Conservation (phyloP, 2,797 vertebrate species). For the Gymnopithys bicolor region DNA sequence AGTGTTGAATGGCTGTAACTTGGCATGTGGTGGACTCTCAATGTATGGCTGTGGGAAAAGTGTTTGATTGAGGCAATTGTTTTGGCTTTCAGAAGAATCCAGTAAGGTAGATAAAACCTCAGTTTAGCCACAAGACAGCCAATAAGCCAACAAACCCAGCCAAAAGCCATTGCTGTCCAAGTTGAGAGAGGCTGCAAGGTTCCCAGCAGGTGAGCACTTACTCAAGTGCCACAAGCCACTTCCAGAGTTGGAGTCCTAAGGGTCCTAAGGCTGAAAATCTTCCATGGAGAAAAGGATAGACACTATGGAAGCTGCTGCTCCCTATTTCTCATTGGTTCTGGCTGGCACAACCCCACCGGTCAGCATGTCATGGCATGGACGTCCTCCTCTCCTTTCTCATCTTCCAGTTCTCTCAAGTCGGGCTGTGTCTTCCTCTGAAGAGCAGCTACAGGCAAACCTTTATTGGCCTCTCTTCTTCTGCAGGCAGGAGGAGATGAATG, state of each 20-base stretch:
- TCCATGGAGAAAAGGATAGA: neutral
- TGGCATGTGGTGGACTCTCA: neutral
- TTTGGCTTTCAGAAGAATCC: neutral
- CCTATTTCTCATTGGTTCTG: neutral
- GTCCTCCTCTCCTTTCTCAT: neutral
- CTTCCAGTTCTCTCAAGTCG: neutral
- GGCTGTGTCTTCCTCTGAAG: neutral
- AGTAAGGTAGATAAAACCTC: neutral
- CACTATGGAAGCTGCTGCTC: neutral
- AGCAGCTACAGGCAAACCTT: neutral
- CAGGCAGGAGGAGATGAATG: conserved; percentile 32
- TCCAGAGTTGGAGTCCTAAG: neutral
- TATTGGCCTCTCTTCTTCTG: neutral
- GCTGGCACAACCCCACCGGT: neutral
- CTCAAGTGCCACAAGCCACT: neutral
- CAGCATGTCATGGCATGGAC: neutral
- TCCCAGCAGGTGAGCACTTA: neutral
- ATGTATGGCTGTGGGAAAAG: neutral
- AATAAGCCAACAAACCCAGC: neutral
- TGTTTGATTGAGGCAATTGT: neutral
- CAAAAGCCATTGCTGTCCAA: neutral
- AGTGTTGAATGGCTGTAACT: neutral
- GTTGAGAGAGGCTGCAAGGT: neutral
- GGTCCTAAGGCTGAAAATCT: neutral
- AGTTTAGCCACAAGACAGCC: neutral